Base-by-base conservation (phyloP, 2,797 vertebrate genomes). In the Apodemus agrarius region DNA sequence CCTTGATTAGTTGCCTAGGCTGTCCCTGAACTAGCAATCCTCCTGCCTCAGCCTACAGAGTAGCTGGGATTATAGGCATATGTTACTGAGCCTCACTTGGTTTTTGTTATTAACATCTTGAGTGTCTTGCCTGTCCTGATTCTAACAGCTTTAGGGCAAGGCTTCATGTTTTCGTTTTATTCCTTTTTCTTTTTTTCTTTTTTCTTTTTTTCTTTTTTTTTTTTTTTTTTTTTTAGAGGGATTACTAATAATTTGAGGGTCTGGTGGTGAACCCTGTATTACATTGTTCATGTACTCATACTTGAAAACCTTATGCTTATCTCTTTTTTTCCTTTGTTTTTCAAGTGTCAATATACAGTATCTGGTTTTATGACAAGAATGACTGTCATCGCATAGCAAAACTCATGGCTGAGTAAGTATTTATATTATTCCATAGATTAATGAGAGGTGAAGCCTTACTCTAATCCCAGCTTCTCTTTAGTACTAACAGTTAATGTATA, bases 361-460 rank as follows among this genome's bases (percentile, higher is more conserved):
- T 99, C 98, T 99, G 99, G 99, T 99, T 99, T 98, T 99, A 99
- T 76, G 99, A 99, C 98, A 99, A 99, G 98, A 99, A 98, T 76
- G 99, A 99, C 98, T 99, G 99, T 98, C 99, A 99, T 96, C 99
- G 99, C 97, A 99, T 99, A 88, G 99, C 99, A 92, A 99, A 99
- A 97, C 99, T 99, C 97, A 99, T 99, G 99, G 98, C 99, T 57
- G 99, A 99, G 99, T 99, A 99, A 99, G 99, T 99, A 98, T 93
- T 89, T 65, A 19, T 34, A 82, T 92, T 90, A 89, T 21, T 89
- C 6, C 3, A 29, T 94, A 87, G n/a, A 65, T 92, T 90, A 75
- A 43, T 84, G 17, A 93, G 17, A 93, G 17, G 82, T 91, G 59
- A 84, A 93, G 85, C 86, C 65, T 87, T 13, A 90, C 22, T 54